Base-by-base conservation (phyloP, 2,888 invertebrate genomes). In the Cinara cedri region DNA sequence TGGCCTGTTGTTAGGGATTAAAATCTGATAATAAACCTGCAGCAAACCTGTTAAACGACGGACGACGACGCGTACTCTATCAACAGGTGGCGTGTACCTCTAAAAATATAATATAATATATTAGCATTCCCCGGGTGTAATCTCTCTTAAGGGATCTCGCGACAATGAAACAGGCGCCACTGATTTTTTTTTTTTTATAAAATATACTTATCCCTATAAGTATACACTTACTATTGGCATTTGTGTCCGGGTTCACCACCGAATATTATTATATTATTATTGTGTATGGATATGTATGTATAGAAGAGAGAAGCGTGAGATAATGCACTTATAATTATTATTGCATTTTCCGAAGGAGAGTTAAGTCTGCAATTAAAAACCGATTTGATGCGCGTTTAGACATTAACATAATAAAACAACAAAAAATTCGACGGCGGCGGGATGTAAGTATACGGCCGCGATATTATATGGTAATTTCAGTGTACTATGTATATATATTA, bases 381-480 rank as follows among this genome's bases (percentile, higher is more conserved):
- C 57, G 57, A 78, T 78, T 78, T 70, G 26, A 24, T 34, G 34
- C 60, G 51, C 60, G 21, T 49, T 72, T 60, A 46, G n/a, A 63
- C 65, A 66, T 75, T 75, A 65, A 75, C 75, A 75, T 66, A 66
- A 66, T 34, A 34, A 75, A 34, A 26, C 60, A 46, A 68, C 42
- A 34, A 62, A 34, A 34, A 34, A 34, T 4, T 34, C 34, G 34
- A 6, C 34, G 34, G 3, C 34, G 34, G 34, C 34, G 49, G n/a
- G n/a, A 65, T 42, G 57, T 62, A 62, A 10, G 3, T n/a, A 62
- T 66, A 76, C 24, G n/a, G 34, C 34, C 34, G 34, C 34, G 34
- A 65, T 76, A 68, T 76, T 66, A n/a, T 76, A 66, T 76, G 76
- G 68, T 57, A 66, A 76, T 76, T 76, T 66, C 49, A 55, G 66